Percentiles rank a stretch among this genome's conserved stretches.
Conservation (phyloP, 2,113 vertebrate genomes). For the Xiphophorus hellerii region DNA sequence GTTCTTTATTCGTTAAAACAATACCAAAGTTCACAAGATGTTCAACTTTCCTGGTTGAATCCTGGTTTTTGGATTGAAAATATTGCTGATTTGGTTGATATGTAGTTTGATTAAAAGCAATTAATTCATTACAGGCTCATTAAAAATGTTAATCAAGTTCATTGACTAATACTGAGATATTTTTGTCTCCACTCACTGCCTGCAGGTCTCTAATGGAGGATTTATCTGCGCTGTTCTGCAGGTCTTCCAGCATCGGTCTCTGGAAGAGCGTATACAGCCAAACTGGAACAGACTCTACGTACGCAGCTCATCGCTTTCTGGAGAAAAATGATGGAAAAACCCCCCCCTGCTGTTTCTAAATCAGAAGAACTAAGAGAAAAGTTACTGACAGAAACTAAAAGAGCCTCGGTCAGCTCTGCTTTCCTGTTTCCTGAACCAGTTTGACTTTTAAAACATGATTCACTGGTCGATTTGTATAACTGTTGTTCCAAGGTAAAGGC, state of each 20-base stretch:
- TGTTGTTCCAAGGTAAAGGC: constrained; percentile 64
- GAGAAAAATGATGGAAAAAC: constrained; percentile 40
- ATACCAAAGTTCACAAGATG: too few relatives aligned
- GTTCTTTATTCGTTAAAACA: too few relatives aligned
- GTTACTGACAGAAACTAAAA: constrained; percentile 8
- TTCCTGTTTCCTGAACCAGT: constrained; percentile 32
- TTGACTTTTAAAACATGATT: constrained; percentile 67
- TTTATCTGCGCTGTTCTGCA: constrained; percentile 59
- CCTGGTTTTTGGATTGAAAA: too few relatives aligned
- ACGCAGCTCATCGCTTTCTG: constrained; percentile 21
- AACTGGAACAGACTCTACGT: constrained; percentile 54
- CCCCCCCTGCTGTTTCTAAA: constrained; percentile 15
- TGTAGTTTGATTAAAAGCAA: too few relatives aligned
- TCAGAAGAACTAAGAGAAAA: constrained; percentile 43
- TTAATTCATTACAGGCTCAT: too few relatives aligned
- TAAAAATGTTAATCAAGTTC: too few relatives aligned
- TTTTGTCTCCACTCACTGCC: neutral
- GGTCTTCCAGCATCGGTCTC: constrained; percentile 69
- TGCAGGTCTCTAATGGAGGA: constrained; percentile 69
- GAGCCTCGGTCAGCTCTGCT: constrained; percentile 29
- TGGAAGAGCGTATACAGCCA: constrained; percentile 37
- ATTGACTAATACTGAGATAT: neutral
- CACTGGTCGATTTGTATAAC: constrained; percentile 74
- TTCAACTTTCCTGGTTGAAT: too few relatives aligned
- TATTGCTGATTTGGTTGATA: too few relatives aligned